A percentile compares a stretch with the other conserved stretches of the same genome.
Evolutionary conservation across 2,797 vertebrate species (phyloP).

Genomic region (Aldrovandia affinis): DNA sequence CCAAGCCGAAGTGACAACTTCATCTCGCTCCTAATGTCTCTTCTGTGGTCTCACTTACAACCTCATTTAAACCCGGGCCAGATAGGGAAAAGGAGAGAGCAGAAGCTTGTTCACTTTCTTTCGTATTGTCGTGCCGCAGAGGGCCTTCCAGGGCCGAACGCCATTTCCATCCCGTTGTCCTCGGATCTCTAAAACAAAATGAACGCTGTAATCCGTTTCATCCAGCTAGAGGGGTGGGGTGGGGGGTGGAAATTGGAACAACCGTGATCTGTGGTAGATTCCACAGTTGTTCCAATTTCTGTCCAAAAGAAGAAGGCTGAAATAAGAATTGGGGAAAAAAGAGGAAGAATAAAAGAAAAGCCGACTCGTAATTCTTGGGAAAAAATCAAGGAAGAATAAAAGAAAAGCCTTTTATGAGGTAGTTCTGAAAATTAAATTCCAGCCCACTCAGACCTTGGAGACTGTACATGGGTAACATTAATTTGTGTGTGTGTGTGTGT

Average conservation of each 20-base stretch:
- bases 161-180: not conserved
- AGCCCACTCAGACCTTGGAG: not conserved
- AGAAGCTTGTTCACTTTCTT: not conserved
- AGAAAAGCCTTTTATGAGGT: not conserved
- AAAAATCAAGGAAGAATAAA: not conserved
- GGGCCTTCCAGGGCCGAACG: not conserved
- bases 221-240: not conserved
- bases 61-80: not conserved
- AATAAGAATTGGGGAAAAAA: not conserved
- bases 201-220: not conserved
- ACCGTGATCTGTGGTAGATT: not conserved
- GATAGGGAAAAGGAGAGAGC: not conserved
- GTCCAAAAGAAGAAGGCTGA: not conserved
- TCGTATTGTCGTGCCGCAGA: not conserved
- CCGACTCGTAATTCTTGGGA: too few species aligned
- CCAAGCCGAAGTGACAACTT: conserved; percentile 15
- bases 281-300: too few species aligned
- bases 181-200: not conserved
- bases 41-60: not conserved
- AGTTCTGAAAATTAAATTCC: not conserved
- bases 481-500: not conserved
- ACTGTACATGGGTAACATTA: not conserved
- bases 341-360: too few species aligned
- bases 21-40: conserved; percentile 5
- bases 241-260: not conserved